Conservation (phyloP, 2,888 invertebrate species). For the Spodoptera littoralis region DNA sequence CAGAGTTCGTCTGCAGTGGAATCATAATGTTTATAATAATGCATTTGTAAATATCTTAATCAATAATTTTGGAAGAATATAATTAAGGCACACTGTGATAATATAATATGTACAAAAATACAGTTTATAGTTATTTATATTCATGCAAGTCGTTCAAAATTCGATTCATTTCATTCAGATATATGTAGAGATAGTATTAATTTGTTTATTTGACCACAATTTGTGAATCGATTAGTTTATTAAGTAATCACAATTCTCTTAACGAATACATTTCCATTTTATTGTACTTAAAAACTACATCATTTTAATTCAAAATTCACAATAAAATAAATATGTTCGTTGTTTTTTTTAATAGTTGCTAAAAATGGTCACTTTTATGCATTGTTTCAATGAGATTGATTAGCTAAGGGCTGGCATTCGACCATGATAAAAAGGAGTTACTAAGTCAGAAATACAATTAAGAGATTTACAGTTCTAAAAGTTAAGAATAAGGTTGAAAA, state of each 20-base stretch:
- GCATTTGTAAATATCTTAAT: conserved; percentile 1
- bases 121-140: conserved; percentile 19
- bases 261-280: conserved; percentile 59
- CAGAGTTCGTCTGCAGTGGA: conserved; percentile 4
- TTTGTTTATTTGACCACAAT: conserved; percentile 17
- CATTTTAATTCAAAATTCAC: conserved; percentile 47
- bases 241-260: conserved; percentile 40
- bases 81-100: conserved; percentile 54
- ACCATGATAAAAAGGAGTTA: too few species aligned
- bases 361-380: conserved; percentile 37
- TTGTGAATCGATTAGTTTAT: conserved; percentile 20
- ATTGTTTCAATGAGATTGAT: conserved; percentile 35
- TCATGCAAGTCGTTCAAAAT: conserved; percentile 17
- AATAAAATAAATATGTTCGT: conserved; percentile 57
- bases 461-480: too few species aligned
- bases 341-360: conserved; percentile 35
- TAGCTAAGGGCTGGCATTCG: too few species aligned
- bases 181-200: conserved; percentile 2
- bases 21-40: conserved; percentile 1
- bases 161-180: conserved; percentile 15
- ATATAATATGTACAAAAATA: conserved; percentile 62
- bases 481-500: too few species aligned
- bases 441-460: too few species aligned
- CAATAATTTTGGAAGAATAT: conserved; percentile 21
- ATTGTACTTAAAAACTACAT: conserved; percentile 54